phyloP scores from a whole-genome alignment of 2,113 vertebrate genomes.

The Phocoena phocoena region DNA sequence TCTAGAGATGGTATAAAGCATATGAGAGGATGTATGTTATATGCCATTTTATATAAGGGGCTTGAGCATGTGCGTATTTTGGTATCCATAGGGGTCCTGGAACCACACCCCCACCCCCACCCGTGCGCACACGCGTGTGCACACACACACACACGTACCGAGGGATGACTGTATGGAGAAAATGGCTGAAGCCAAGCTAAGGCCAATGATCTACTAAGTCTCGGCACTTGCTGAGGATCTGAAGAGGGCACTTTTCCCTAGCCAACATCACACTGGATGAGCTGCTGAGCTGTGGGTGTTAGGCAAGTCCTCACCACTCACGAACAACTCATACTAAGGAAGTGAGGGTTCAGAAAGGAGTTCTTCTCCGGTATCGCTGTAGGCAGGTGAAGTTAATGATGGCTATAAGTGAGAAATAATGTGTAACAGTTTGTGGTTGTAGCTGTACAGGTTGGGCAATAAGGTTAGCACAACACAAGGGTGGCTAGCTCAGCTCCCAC shows the following conservation, averaged over 20 bases:
- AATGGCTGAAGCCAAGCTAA: background rate
- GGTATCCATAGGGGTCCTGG: background rate
- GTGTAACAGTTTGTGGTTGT: background rate
- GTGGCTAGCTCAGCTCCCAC: background rate
- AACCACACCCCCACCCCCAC: background rate
- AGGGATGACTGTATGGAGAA: background rate
- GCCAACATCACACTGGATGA: background rate
- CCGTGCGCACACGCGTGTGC: too few relatives aligned
- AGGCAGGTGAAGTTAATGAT: background rate
- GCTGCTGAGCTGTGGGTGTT: background rate
- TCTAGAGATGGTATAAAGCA: background rate
- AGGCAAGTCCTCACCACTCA: background rate
- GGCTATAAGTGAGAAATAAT: background rate
- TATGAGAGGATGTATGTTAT: background rate
- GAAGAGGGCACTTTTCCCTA: background rate
- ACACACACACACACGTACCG: fast-evolving
- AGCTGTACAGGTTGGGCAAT: background rate
- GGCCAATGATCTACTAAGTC: background rate
- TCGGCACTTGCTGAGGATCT: background rate
- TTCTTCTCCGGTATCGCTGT: background rate
- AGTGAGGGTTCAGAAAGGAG: background rate
- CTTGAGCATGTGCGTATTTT: background rate
- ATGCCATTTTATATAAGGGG: background rate
- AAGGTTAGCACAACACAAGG: background rate
- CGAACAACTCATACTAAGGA: background rate